A percentile compares a stretch with the other conserved stretches of the same genome.
Evolutionary conservation across 2,888 invertebrate genomes (phyloP).

Genomic region (Anthoptus insignis): DNA sequence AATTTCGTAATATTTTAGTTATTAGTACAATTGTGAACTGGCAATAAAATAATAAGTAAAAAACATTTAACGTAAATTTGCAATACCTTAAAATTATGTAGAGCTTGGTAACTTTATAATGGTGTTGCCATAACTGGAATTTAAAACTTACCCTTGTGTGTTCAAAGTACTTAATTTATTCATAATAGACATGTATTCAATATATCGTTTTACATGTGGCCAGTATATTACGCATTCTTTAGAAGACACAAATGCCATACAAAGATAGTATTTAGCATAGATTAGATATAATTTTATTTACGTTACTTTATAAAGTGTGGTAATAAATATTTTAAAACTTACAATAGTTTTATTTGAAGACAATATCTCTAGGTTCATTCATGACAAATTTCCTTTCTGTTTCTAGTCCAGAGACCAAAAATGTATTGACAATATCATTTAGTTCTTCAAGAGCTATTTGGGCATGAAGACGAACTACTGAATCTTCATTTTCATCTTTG

Average conservation of each 20-base stretch:
- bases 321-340: conserved; percentile 43
- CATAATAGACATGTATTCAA: neutral
- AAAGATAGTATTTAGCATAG: conserved; percentile 30
- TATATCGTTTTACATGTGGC: conserved; percentile 45
- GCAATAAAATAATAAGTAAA: neutral
- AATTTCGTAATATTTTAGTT: neutral
- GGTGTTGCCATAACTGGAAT: neutral
- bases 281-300: conserved; percentile 19
- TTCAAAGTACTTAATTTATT: conserved; percentile 11
- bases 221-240: conserved; percentile 46
- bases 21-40: neutral
- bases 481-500: conserved; percentile 88
- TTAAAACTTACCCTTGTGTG: neutral
- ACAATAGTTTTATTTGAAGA: conserved; percentile 60
- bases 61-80: too few relatives aligned
- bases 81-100: too few relatives aligned
- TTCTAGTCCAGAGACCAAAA: conserved; percentile 86
- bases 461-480: conserved; percentile 90
- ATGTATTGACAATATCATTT: conserved; percentile 88
- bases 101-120: neutral
- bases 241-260: conserved; percentile 39
- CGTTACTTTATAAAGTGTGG: conserved; percentile 29
- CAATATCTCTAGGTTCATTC: conserved; percentile 54
- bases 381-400: conserved; percentile 86
- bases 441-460: conserved; percentile 93